A percentile compares a stretch with the other conserved stretches of the same genome.
Evolutionary conservation across 2,113 vertebrate species (phyloP).

Genomic region (Megaleporinus macrocephalus): DNA sequence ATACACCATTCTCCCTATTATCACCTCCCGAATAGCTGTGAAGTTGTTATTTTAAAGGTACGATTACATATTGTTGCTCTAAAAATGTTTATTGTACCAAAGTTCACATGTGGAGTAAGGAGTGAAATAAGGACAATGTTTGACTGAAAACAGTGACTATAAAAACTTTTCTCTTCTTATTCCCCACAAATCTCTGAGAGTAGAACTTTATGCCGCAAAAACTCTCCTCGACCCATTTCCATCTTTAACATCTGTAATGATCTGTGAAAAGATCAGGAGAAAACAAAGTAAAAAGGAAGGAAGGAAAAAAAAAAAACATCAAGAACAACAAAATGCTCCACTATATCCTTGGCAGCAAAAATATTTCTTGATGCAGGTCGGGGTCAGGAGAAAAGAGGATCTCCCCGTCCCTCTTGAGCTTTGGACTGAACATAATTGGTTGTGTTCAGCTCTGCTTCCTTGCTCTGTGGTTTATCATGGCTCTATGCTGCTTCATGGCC

Average conservation of each 20-base stretch:
- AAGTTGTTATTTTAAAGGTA: no score
- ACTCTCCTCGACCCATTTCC: background rate
- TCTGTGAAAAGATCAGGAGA: background rate
- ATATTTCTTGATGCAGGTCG: slow-evolving; percentile 29
- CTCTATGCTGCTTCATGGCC: slow-evolving; percentile 39
- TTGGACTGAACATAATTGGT: slow-evolving; percentile 55
- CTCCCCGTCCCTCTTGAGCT: slow-evolving; percentile 33
- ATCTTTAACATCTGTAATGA: slow-evolving; percentile 16
- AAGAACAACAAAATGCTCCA: slow-evolving; percentile 3
- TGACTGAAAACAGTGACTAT: background rate
- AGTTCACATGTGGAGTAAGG: background rate
- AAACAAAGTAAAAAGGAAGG: background rate
- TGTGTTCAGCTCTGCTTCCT: slow-evolving; percentile 47
- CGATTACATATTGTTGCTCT: no score
- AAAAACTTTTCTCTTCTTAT: background rate
- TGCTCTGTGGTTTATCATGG: slow-evolving; percentile 55
- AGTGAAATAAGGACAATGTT: background rate
- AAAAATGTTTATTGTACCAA: background rate
- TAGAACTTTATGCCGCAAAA: background rate
- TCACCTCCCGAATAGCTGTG: no score
- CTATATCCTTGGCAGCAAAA: background rate
- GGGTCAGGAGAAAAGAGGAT: background rate
- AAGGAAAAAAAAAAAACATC: background rate
- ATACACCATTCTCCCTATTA: no score
- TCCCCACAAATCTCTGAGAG: background rate